Base-by-base conservation (phyloP, 92 coral and sea anemone species). In the Plumapathes pennacea region DNA sequence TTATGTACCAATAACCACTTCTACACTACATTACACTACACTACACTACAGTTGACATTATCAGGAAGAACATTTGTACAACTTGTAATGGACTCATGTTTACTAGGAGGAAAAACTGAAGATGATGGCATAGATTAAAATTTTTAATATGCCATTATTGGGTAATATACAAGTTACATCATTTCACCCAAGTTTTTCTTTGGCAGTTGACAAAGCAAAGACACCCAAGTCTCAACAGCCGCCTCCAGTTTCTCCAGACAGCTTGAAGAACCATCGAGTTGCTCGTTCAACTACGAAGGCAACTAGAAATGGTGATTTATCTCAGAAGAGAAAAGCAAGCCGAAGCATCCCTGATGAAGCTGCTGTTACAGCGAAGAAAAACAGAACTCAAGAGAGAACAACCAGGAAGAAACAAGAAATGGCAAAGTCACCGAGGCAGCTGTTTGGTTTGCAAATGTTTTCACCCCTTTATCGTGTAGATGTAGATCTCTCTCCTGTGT, bases 261-360 rank as follows among this genome's bases (percentile, higher is more conserved):
- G 46, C 52, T 25, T 53, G 24, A 28, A 13, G 4, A 51, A 32
- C 6, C 28, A 59, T 25, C 15, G 14, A 14, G 33, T 57, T 17
- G 52, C 42, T 18, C 8, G 29, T 31, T 54, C 55, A 2, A 49
- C 72, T 10, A 38, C 63, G 11, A 67, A 62, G 15, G 48, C 42
- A 25, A 49, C 63, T 56, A 11, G 60, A 2, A 52, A 69, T 22
- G 25, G 45, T 31, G 33, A 17, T 4, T 47, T 62, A 18, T 63
- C 81, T n/a, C 39, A 44, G 10, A 91, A 91, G 31, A 60, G 97
- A 36, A 91, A 89, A 58, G 97, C 97, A 42, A 91, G 91, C 30
- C 75, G 75, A 27, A 87, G 97, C 47, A 50, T 91, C 8, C 89
- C 96, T 29, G 97, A 91, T 59, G 91, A 76, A 28, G 72, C 83